These are phyloP conservation scores for Callimorpha dominula DNA, from an alignment of 2,888 invertebrate genomes.

Conservation along the genomic window DNA sequence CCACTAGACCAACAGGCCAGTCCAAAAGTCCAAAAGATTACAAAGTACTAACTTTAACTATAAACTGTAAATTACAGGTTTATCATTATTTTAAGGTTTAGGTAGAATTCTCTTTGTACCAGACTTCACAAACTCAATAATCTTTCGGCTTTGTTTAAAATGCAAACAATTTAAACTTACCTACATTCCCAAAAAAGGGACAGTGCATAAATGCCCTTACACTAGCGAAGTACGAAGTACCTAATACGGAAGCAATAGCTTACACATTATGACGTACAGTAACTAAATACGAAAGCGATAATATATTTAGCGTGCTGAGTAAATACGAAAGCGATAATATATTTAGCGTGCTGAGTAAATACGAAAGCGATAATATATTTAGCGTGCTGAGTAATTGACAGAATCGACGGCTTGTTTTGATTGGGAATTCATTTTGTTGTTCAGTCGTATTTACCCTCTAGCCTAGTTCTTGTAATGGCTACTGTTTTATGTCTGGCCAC, in stretches of 20 bases:
- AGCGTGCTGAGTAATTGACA: conserved; percentile 55
- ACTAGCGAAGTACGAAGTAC: conserved; percentile 16
- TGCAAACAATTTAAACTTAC: too few species aligned
- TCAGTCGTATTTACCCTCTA: conserved; percentile 45
- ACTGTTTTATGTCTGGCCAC: conserved; percentile 2
- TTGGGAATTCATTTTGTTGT: conserved; percentile 63
- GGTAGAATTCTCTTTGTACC: not conserved
- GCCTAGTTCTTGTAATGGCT: conserved; percentile 21
- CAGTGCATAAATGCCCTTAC: conserved; percentile 16
- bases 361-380: conserved; percentile 40
- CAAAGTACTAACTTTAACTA: not conserved
- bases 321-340: conserved; percentile 49
- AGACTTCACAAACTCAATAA: not conserved
- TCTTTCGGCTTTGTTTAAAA: not conserved
- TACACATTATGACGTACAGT: conserved; percentile 34
- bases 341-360: too few species aligned
- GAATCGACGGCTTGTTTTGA: conserved; percentile 61
- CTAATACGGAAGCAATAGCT: conserved; percentile 49
- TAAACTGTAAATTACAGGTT: not conserved
- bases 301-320: conserved; percentile 40
- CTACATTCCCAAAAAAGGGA: too few species aligned
- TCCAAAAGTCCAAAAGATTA: not conserved
- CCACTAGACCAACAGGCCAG: too few species aligned
- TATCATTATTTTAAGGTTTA: not conserved
- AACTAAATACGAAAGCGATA: conserved; percentile 45